Conservation (phyloP, 2,888 invertebrate genomes). For the Agriopis leucophaearia region DNA sequence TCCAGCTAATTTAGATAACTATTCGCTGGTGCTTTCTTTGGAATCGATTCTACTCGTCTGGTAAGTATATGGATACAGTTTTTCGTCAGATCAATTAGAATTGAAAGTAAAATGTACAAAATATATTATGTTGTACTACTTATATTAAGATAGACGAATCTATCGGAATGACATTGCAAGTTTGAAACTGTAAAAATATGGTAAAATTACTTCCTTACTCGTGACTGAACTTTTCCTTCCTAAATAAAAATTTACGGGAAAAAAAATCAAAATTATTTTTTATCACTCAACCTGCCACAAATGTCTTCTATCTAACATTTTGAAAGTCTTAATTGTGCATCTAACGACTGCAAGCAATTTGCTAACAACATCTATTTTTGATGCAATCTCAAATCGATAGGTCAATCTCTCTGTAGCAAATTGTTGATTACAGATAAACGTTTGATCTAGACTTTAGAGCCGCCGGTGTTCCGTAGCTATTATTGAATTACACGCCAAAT, state of each 20-base stretch:
- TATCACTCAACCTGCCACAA: slow-evolving; percentile 19
- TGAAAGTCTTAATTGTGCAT: slow-evolving; percentile 55
- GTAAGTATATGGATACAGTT: no score
- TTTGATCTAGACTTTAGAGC: slow-evolving; percentile 71
- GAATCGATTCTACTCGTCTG: no score
- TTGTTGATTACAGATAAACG: slow-evolving; percentile 78
- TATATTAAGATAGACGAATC: not conserved
- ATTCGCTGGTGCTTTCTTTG: no score
- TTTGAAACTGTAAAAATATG: not conserved
- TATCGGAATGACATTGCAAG: slow-evolving; percentile 4
- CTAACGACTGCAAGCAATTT: slow-evolving; percentile 54
- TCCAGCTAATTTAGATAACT: no score
- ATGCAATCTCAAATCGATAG: slow-evolving; percentile 48
- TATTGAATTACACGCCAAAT: slow-evolving; percentile 81
- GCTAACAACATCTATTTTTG: slow-evolving; percentile 45
- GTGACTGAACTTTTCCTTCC: slow-evolving; percentile 31
- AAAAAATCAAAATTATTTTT: slow-evolving; percentile 13
- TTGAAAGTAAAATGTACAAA: not conserved
- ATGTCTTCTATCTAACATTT: slow-evolving; percentile 45
- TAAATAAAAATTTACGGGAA: slow-evolving; percentile 1
- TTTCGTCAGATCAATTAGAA: not conserved
- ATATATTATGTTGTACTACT: no score
- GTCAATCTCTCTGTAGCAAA: slow-evolving; percentile 75
- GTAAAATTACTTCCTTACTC: slow-evolving; percentile 14
- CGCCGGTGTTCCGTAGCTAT: slow-evolving; percentile 80